These are phyloP conservation scores for Megalonaias nervosa DNA, from an alignment of 1,140 invertebrate genomes.

Conservation along the genomic window DNA sequence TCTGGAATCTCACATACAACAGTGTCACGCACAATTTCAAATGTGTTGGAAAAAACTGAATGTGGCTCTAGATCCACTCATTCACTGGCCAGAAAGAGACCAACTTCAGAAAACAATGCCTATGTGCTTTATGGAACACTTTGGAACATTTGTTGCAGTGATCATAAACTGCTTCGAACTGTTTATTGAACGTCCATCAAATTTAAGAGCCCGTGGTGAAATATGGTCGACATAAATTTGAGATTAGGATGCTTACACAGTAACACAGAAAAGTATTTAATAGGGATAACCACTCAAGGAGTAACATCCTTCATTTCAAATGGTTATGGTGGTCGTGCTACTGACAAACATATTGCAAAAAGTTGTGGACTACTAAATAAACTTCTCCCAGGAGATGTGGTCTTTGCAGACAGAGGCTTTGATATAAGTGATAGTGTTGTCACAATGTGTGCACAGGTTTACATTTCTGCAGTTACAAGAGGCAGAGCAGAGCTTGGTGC, in stretches of 20 bases:
- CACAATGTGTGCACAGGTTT: slow-evolving; percentile 2
- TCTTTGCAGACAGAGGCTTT: slow-evolving; percentile 32
- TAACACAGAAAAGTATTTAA: slow-evolving; percentile 12
- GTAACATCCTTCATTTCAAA: slow-evolving; percentile 28
- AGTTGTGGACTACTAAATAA: slow-evolving; percentile 15
- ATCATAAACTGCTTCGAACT: neutral
- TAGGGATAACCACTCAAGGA: slow-evolving; percentile 17
- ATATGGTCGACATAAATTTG: slow-evolving; percentile 3
- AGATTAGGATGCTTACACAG: neutral
- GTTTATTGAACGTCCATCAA: neutral
- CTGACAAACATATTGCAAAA: slow-evolving; percentile 25
- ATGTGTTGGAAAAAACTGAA: too few relatives aligned
- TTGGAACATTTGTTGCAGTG: neutral
- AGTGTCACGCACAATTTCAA: too few relatives aligned
- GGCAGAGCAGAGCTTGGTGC: slow-evolving; percentile 23
- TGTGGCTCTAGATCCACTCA: neutral
- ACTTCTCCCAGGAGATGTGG: slow-evolving; percentile 21
- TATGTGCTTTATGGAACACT: neutral
- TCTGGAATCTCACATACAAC: too few relatives aligned
- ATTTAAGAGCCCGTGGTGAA: neutral
- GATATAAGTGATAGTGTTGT: slow-evolving; percentile 20
- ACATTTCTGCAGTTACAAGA: slow-evolving; percentile 27
- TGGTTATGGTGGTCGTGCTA: slow-evolving; percentile 24
- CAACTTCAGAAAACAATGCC: neutral
- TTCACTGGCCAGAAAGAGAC: neutral